Evolutionary conservation across 1,140 invertebrate genomes (phyloP).

Genomic region (Rhizoglyphus robini): DNA sequence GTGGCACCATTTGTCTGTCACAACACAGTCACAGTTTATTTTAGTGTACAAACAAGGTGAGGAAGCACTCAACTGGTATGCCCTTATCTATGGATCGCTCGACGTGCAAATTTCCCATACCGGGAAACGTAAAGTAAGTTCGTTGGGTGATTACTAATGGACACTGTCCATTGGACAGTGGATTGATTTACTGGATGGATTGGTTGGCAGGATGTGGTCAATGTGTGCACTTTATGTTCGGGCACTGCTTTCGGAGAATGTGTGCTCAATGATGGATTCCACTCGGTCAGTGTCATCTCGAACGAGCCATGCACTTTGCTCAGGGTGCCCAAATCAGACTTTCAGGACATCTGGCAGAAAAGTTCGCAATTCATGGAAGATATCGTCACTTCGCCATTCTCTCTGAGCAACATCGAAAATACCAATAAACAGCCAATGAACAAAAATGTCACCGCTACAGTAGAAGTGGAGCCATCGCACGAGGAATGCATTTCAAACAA

Average conservation of each 20-base stretch:
- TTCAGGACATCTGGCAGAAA: slow-evolving; percentile 46
- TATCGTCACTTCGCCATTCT: slow-evolving; percentile 26
- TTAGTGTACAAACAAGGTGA: slow-evolving; percentile 62
- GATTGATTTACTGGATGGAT: too few relatives aligned
- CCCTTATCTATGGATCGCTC: slow-evolving; percentile 52
- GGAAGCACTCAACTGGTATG: slow-evolving; percentile 60
- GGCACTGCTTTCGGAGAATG: slow-evolving; percentile 65
- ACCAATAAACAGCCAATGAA: background rate
- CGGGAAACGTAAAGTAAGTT: slow-evolving; percentile 39
- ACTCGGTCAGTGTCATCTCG: slow-evolving; percentile 56
- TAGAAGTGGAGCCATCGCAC: background rate
- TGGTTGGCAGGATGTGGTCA: slow-evolving; percentile 44
- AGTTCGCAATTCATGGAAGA: slow-evolving; percentile 29
- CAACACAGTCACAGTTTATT: background rate
- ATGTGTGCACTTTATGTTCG: slow-evolving; percentile 51
- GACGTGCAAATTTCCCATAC: slow-evolving; percentile 48
- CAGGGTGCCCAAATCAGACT: slow-evolving; percentile 56
- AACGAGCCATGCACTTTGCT: slow-evolving; percentile 57
- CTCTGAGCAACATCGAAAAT: background rate
- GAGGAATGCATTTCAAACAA: background rate
- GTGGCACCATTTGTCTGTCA: slow-evolving; percentile 27
- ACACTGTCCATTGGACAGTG: too few relatives aligned
- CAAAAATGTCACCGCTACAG: background rate
- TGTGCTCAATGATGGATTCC: slow-evolving; percentile 52
- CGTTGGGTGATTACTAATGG: too few relatives aligned